These are phyloP conservation scores for Sebastes taczanowskii DNA, from an alignment of 2,797 vertebrate species.

Conservation along the genomic window DNA sequence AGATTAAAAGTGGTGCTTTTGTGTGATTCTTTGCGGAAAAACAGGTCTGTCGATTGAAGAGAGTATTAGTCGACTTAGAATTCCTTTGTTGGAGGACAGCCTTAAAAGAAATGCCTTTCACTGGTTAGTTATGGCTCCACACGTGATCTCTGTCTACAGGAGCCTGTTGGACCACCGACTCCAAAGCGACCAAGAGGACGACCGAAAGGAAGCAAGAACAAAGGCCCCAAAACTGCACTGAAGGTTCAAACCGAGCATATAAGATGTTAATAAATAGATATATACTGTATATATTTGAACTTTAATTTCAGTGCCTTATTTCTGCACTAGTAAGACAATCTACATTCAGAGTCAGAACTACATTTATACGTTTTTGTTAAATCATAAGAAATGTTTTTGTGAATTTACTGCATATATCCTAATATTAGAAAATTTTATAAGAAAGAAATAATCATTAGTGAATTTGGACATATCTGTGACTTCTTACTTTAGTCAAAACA, in stretches of 20 bases:
- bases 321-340: too few species aligned
- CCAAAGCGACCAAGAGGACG: slow-evolving; percentile 85
- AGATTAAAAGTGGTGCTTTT: neutral
- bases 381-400: neutral
- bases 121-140: slow-evolving; percentile 6
- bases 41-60: too few species aligned
- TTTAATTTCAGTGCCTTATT: too few species aligned
- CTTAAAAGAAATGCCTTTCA: neutral
- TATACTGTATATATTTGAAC: too few species aligned
- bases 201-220: slow-evolving; percentile 86
- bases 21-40: neutral
- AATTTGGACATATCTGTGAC: neutral
- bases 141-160: slow-evolving; percentile 62
- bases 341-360: too few species aligned
- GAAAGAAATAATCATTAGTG: neutral
- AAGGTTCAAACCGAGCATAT: slow-evolving; percentile 65
- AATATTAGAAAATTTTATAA: neutral
- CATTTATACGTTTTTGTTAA: neutral
- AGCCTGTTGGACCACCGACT: slow-evolving; percentile 79
- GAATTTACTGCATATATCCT: neutral
- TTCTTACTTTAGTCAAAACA: neutral
- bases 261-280: neutral
- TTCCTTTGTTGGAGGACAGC: too few species aligned
- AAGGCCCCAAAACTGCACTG: slow-evolving; percentile 75
- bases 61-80: too few species aligned